Percentiles rank a stretch among this genome's conserved stretches.
These are phyloP conservation scores for Exocentrus adspersus DNA, from an alignment of 2,888 invertebrate genomes.

Conservation along the genomic window DNA sequence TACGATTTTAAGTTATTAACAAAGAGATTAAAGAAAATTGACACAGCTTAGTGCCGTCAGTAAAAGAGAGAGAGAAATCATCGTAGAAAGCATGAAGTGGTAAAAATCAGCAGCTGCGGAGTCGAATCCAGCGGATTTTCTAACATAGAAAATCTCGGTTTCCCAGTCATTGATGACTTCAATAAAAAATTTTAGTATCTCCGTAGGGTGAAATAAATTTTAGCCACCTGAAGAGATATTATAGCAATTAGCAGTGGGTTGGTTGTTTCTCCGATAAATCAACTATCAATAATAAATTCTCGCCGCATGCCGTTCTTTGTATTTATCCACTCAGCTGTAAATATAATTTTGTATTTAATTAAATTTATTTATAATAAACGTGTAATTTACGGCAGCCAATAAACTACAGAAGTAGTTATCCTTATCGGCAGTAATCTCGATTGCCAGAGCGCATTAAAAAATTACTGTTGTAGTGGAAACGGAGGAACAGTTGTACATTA, in stretches of 20 bases:
- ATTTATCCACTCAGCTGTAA: constrained; percentile 11
- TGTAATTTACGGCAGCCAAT: constrained; percentile 24
- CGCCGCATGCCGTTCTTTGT: constrained; percentile 2
- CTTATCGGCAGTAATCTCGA: constrained; percentile 25
- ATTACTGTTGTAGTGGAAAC: constrained; percentile 16
- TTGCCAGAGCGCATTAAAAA: constrained; percentile 18
- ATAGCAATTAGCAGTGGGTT: not conserved
- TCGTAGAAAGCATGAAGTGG: too few species aligned
- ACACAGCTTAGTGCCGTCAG: too few species aligned
- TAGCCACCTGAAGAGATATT: not conserved
- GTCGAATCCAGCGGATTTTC: too few species aligned
- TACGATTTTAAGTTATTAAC: too few species aligned
- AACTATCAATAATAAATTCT: not conserved
- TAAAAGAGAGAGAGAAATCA: too few species aligned
- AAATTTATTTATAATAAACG: constrained; percentile 13
- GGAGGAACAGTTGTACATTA: constrained; percentile 22
- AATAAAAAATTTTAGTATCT: too few species aligned
- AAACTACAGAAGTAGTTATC: constrained; percentile 24
- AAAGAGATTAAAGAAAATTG: too few species aligned
- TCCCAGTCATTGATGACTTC: too few species aligned
- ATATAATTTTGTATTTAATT: constrained; percentile 25
- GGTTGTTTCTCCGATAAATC: not conserved
- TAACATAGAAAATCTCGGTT: too few species aligned
- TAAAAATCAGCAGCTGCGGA: too few species aligned
- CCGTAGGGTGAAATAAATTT: too few species aligned